Evolutionary conservation across 2,888 invertebrate species (phyloP).

Genomic region (Mythimna albipuncta): DNA sequence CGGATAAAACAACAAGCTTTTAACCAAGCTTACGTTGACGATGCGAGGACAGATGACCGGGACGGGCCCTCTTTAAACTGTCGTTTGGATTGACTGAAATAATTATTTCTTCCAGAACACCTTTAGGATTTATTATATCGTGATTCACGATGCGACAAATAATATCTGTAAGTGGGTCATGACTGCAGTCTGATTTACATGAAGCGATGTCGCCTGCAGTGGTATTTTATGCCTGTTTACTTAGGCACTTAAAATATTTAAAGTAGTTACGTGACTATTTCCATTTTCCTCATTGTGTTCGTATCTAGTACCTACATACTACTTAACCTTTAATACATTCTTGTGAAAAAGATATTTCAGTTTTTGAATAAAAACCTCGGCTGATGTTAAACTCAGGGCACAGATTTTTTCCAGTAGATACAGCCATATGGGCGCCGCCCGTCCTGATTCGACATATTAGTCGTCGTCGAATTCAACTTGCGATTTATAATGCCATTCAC

Average conservation of each 20-base stretch:
- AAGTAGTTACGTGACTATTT: slow-evolving; percentile 47
- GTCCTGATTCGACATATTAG: slow-evolving; percentile 10
- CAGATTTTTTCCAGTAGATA: slow-evolving; percentile 5
- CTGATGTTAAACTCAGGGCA: not conserved
- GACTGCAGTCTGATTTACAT: slow-evolving; percentile 84
- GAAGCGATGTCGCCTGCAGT: slow-evolving; percentile 75
- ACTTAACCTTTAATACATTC: slow-evolving; percentile 2
- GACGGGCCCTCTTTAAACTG: not conserved
- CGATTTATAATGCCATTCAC: slow-evolving; percentile 30
- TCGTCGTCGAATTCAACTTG: slow-evolving; percentile 33
- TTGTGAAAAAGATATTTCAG: not conserved
- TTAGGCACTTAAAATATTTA: slow-evolving; percentile 52
- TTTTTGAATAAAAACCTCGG: not conserved
- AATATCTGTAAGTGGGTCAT: slow-evolving; percentile 76
- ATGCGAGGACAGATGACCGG: no score
- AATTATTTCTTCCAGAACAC: slow-evolving; percentile 37
- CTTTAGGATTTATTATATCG: slow-evolving; percentile 46
- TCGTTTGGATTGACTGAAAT: not conserved
- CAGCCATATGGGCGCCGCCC: slow-evolving; percentile 1
- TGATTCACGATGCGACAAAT: slow-evolving; percentile 77
- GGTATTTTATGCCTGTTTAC: slow-evolving; percentile 69
- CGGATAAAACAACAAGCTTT: no score
- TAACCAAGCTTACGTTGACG: no score
- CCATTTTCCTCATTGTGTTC: slow-evolving; percentile 27
- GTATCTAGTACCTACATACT: not conserved